A percentile compares a stretch with the other conserved stretches of the same genome.
Evolutionary conservation across 2,888 invertebrate genomes (phyloP).

Genomic region (Tiliacea citrago): DNA sequence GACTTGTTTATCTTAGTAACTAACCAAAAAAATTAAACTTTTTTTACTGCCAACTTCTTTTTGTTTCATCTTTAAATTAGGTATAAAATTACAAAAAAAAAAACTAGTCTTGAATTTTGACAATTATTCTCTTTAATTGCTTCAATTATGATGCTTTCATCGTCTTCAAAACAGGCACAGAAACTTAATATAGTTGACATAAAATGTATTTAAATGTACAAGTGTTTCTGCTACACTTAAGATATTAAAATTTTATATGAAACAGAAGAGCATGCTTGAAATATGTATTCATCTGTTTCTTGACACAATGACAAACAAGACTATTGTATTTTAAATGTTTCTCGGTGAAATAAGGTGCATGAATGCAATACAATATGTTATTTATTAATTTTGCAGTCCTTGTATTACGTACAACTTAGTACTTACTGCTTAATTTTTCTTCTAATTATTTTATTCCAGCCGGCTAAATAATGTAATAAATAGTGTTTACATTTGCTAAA

Average conservation of each 20-base stretch:
- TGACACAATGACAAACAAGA: background rate
- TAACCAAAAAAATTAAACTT: slow-evolving; percentile 1
- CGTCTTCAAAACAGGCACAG: background rate
- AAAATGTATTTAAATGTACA: background rate
- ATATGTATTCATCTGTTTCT: slow-evolving; percentile 4
- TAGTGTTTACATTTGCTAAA: background rate
- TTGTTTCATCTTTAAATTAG: background rate
- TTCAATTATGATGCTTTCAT: background rate
- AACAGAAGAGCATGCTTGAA: background rate
- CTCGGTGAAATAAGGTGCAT: background rate
- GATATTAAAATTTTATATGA: background rate
- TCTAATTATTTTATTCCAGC: background rate
- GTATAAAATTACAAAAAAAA: background rate
- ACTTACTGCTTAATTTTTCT: background rate
- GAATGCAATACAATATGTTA: background rate
- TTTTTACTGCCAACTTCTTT: background rate
- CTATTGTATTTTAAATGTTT: background rate
- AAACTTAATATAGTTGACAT: background rate
- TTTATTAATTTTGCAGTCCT: background rate
- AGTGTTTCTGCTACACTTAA: background rate
- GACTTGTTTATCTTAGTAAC: slow-evolving; percentile 39
- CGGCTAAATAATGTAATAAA: background rate
- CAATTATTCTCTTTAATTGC: background rate
- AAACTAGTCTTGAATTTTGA: background rate
- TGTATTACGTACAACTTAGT: background rate